These are phyloP conservation scores for Notospermus geniculatus DNA, from an alignment of 1,140 invertebrate genomes.

Conservation along the genomic window DNA sequence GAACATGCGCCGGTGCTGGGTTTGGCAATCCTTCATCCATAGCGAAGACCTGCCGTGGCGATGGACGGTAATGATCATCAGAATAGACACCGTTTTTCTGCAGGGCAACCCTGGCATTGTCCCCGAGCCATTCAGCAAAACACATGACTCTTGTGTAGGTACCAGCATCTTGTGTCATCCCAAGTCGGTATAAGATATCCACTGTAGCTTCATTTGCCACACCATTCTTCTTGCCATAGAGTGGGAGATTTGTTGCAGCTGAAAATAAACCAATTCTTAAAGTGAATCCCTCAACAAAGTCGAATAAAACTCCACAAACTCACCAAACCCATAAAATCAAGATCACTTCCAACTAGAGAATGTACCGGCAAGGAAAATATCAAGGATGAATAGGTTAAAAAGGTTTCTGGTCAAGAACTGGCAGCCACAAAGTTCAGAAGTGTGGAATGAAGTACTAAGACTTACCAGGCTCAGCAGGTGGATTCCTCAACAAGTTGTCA, in stretches of 20 bases:
- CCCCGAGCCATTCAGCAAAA: constrained; percentile 65
- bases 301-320: too few species aligned
- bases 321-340: too few species aligned
- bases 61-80: constrained; percentile 33
- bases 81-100: constrained; percentile 29
- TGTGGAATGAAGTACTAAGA: neutral
- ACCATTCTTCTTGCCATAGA: constrained; percentile 41
- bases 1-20: constrained; percentile 60
- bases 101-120: constrained; percentile 56
- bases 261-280: constrained; percentile 14
- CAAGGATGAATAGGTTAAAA: too few species aligned
- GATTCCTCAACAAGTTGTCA: constrained; percentile 48
- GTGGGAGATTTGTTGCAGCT: constrained; percentile 28
- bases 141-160: constrained; percentile 58
- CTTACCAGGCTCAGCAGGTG: constrained; percentile 11
- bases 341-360: too few species aligned
- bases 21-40: constrained; percentile 23
- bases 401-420: too few species aligned
- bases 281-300: constrained; percentile 1
- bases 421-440: too few species aligned
- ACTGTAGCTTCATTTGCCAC: constrained; percentile 68
- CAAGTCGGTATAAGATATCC: constrained; percentile 75
- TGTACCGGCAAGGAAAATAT: too few species aligned
- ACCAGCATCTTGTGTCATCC: constrained; percentile 58
- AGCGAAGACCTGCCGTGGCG: constrained; percentile 33